Evolutionary conservation across 2,113 vertebrate genomes (phyloP).

Genomic region (Tetrao urogallus): DNA sequence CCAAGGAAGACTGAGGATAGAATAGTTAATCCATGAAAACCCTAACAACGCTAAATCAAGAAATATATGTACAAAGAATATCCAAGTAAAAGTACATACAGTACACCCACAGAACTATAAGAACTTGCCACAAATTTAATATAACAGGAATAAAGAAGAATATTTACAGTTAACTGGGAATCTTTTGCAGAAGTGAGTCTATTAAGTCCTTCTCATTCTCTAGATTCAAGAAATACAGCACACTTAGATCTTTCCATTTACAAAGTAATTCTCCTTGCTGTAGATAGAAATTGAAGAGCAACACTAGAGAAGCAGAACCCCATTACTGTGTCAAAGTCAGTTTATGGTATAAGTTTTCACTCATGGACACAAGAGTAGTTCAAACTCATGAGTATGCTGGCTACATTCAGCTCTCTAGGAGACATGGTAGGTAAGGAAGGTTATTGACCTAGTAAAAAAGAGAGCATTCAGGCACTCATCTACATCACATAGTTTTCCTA

Average conservation of each 20-base stretch:
- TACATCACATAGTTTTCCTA: fast-evolving
- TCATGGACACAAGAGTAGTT: neutral
- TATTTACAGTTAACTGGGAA: neutral
- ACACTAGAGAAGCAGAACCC: neutral
- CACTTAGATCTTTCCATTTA: neutral
- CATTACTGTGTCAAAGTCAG: fast-evolving
- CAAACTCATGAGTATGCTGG: fast-evolving
- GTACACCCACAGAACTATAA: neutral
- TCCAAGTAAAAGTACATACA: neutral
- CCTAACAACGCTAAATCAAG: neutral
- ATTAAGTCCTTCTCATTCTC: neutral
- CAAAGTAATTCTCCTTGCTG: neutral
- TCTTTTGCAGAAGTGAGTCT: neutral
- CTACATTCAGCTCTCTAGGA: neutral
- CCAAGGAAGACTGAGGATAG: neutral
- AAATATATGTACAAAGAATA: neutral
- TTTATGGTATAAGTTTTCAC: fast-evolving
- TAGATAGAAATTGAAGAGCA: neutral
- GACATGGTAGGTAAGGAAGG: fast-evolving
- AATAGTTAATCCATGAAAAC: neutral
- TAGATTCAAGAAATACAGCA: neutral
- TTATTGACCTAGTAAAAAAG: neutral
- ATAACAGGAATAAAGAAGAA: neutral
- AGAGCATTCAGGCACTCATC: neutral
- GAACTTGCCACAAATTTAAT: fast-evolving